These are phyloP conservation scores for Mechanitis mazaeus DNA, from an alignment of 2,888 invertebrate species.

Conservation along the genomic window DNA sequence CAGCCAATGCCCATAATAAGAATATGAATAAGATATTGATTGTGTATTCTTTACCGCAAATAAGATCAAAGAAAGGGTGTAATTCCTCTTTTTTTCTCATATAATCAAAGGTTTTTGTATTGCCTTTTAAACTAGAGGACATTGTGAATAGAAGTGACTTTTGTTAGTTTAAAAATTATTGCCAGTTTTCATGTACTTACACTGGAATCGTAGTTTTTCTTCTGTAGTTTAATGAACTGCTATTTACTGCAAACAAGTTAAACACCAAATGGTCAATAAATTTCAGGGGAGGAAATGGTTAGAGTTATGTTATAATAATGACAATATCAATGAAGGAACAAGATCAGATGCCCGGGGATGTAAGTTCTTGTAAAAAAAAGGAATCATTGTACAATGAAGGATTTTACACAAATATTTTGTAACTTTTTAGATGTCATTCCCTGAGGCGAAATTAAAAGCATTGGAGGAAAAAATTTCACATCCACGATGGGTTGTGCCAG, in stretches of 20 bases:
- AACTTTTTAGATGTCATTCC: conserved; percentile 79
- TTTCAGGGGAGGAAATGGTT: conserved; percentile 53
- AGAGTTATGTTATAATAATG: conserved; percentile 65
- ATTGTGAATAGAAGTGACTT: conserved; percentile 1
- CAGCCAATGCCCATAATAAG: conserved; percentile 16
- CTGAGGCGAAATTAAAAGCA: conserved; percentile 88
- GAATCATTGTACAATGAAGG: background rate
- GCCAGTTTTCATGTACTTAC: conserved; percentile 13
- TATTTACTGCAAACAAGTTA: background rate
- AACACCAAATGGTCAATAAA: background rate
- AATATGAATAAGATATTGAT: conserved; percentile 32
- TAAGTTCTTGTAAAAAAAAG: conserved; percentile 34
- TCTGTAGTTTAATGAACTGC: background rate
- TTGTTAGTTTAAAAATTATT: conserved; percentile 2
- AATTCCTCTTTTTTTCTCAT: conserved; percentile 11
- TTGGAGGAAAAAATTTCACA: conserved; percentile 97
- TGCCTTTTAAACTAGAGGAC: background rate
- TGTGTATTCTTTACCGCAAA: conserved; percentile 29
- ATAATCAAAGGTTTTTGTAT: background rate
- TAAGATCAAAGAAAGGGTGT: conserved; percentile 20
- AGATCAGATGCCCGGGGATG: conserved; percentile 71
- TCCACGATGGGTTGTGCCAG: conserved; percentile 98
- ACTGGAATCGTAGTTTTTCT: conserved; percentile 10
- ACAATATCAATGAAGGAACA: conserved; percentile 75
- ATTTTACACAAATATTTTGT: conserved; percentile 8